Base-by-base conservation (phyloP, 1,140 invertebrate genomes). In the Drosophila orena region DNA sequence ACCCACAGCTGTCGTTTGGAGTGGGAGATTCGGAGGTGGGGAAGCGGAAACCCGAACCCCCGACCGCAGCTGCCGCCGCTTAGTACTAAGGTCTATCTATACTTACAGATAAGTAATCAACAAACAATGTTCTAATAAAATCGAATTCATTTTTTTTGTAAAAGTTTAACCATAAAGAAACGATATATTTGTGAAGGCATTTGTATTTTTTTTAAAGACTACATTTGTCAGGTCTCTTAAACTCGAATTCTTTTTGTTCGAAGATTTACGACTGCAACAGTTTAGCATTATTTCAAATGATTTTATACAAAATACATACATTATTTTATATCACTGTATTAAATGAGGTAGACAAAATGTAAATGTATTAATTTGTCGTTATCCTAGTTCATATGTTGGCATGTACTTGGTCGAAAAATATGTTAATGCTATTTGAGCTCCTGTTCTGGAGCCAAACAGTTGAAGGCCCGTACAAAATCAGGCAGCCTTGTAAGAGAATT, bases 21-120 rank as follows among this genome's bases (percentile, higher is more conserved):
- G 64, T 24, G 46, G 53, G 15, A 47, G 42, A 20, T 14, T 1
- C 4, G 7, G 40, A 59, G 38, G 10, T 42, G 35, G 3, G n/a
- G 54, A 54, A 35, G 8, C 27, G 14, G 46, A 54, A 35, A 11
- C 8, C 27, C 27, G 7, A 27, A 50, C 24, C 49, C 44, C 24
- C 47, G 20, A 44, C 38, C 38, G 34, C 47, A 30, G 53, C 38
- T 14, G 68, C 58, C 43, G 71, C 71, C 70, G 58, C 50, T 55
- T 64, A 74, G 47, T 74, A 55, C 17, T 74, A 44, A 73, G 35
- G 27, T 64, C 40, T 72, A 44, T 61, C 30, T 46, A 62, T 74
- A 42, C 46, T 55, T 74, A 55, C 38, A n/a, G 37, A 43, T 74
- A 74, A 74, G 70, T 56, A 74, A 74, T 34, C 37, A 74, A 74